Conservation (phyloP, 1,140 invertebrate genomes). For the Magallana ariakensis region DNA sequence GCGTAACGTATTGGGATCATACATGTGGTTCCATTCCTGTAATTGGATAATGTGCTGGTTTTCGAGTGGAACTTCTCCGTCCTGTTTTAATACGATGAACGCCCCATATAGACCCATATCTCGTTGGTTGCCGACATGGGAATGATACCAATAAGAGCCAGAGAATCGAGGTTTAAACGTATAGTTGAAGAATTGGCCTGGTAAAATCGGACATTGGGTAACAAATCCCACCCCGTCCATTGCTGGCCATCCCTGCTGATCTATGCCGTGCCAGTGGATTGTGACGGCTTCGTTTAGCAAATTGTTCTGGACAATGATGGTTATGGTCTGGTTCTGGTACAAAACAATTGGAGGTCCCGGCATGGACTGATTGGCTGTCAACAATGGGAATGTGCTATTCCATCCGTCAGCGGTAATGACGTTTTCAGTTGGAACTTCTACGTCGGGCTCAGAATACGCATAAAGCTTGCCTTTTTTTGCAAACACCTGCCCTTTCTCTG, state of each 20-base stretch:
- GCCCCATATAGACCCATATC: conserved; percentile 72
- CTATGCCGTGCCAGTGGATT: conserved; percentile 93
- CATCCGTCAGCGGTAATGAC: conserved; percentile 65
- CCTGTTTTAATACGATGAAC: conserved; percentile 66
- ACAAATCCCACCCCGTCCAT: conserved; percentile 95
- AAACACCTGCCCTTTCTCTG: no score
- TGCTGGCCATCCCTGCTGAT: conserved; percentile 89
- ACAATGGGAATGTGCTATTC: conserved; percentile 57
- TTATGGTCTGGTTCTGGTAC: conserved; percentile 90
- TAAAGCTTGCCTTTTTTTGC: no score
- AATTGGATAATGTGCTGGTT: conserved; percentile 64
- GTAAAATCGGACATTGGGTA: conserved; percentile 93
- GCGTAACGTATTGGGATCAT: conserved; percentile 51
- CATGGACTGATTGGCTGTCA: conserved; percentile 68
- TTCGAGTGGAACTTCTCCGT: conserved; percentile 12
- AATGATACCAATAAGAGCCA: conserved; percentile 77
- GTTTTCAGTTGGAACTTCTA: no score
- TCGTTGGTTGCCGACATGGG: conserved; percentile 72
- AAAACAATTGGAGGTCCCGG: conserved; percentile 83
- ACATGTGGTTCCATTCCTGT: conserved; percentile 73
- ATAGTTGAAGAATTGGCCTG: conserved; percentile 91
- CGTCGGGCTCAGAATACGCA: no score
- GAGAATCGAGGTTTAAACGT: conserved; percentile 81
- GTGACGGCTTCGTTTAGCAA: conserved; percentile 89
- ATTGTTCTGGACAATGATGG: conserved; percentile 91